These are phyloP conservation scores for Anagrus nilaparvatae DNA, from an alignment of 1,140 invertebrate species.

Conservation along the genomic window DNA sequence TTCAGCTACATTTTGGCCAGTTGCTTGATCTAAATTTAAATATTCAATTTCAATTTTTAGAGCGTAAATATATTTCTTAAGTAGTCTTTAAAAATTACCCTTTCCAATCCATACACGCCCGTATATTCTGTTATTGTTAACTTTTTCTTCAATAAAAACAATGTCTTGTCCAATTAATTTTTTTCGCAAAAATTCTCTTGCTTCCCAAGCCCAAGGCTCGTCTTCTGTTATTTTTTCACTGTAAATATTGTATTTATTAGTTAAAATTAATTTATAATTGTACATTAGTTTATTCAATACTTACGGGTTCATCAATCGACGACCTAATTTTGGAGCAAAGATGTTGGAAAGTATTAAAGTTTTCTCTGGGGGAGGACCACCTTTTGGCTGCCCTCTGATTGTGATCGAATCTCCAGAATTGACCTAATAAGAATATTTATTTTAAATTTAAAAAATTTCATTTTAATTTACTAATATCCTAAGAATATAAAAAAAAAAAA, in stretches of 20 bases:
- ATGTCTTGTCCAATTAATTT: constrained; percentile 87
- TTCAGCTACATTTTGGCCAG: constrained; percentile 81
- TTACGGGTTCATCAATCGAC: constrained; percentile 39
- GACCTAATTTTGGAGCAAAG: constrained; percentile 81
- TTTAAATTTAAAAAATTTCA: too few relatives aligned
- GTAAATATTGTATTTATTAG: too few relatives aligned
- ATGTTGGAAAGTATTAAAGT: constrained; percentile 84
- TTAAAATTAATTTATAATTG: too few relatives aligned
- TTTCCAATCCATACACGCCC: constrained; percentile 79
- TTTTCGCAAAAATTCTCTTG: constrained; percentile 85
- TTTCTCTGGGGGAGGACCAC: constrained; percentile 81
- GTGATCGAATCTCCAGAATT: constrained; percentile 36
- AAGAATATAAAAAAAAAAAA: too few relatives aligned
- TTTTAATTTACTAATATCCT: too few relatives aligned
- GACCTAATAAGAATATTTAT: constrained; percentile 21
- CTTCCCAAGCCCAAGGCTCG: constrained; percentile 94
- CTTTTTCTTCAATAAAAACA: constrained; percentile 63
- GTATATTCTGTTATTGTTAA: constrained; percentile 72
- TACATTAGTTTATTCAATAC: too few relatives aligned
- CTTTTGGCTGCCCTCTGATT: constrained; percentile 39
- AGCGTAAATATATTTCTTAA: not conserved
- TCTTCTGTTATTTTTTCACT: constrained; percentile 63
- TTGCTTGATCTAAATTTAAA: constrained; percentile 48
- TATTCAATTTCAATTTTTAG: constrained; percentile 4
- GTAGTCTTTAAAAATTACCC: constrained; percentile 39